These are phyloP conservation scores for Macaria notata DNA, from an alignment of 2,888 invertebrate genomes.

Conservation along the genomic window DNA sequence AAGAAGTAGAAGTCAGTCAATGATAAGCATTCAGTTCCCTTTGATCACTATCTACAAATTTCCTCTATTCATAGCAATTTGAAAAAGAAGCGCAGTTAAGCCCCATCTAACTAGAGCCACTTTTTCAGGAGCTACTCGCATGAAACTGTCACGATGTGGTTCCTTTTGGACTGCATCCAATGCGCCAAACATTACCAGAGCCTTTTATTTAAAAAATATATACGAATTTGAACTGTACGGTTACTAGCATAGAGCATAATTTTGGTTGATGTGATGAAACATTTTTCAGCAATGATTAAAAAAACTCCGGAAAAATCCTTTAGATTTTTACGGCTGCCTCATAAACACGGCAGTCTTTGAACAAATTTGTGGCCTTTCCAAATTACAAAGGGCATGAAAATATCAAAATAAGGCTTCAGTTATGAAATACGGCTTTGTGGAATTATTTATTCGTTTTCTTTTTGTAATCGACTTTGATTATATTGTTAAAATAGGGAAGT, in stretches of 20 bases:
- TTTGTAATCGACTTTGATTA: slow-evolving; percentile 5
- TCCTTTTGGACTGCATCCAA: slow-evolving; percentile 37
- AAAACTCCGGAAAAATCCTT: slow-evolving; percentile 23
- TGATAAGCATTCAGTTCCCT: too few relatives aligned
- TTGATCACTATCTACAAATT: too few relatives aligned
- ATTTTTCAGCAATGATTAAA: slow-evolving; percentile 17
- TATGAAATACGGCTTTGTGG: slow-evolving; percentile 16
- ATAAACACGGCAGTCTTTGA: slow-evolving; percentile 27
- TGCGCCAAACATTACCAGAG: slow-evolving; percentile 31
- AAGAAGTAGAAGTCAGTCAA: too few relatives aligned
- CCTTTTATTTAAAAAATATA: slow-evolving; percentile 23
- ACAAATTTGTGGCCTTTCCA: slow-evolving; percentile 18
- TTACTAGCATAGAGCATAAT: too few relatives aligned
- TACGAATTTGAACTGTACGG: slow-evolving; percentile 6
- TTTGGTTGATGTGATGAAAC: neutral
- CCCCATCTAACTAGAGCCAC: slow-evolving; percentile 45
- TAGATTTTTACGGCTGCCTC: slow-evolving; percentile 18
- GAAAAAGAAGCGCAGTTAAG: slow-evolving; percentile 36
- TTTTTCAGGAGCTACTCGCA: slow-evolving; percentile 45
- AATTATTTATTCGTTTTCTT: slow-evolving; percentile 4
- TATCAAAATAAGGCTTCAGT: slow-evolving; percentile 6
- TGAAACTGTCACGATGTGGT: slow-evolving; percentile 53
- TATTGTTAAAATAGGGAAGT: neutral
- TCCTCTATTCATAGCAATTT: too few relatives aligned
- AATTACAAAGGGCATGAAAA: slow-evolving; percentile 20